Conservation (phyloP, 2,797 vertebrate genomes). For the Momotus momota region DNA sequence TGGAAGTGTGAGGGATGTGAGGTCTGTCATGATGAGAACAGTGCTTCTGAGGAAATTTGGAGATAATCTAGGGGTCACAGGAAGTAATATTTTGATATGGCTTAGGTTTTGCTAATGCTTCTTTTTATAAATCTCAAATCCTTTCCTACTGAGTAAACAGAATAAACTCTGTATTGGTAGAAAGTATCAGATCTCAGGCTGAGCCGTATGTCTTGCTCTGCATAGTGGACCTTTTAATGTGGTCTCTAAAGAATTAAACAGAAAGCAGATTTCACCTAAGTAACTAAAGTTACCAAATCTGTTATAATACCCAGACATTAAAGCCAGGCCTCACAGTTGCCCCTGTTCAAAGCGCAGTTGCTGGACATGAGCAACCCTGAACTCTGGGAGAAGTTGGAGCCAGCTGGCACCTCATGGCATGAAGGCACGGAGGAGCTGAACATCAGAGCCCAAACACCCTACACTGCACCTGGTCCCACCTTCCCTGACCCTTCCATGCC, state of each 20-base stretch:
- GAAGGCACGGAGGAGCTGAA: not conserved
- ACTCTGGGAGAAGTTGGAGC: accelerated
- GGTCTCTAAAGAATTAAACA: not conserved
- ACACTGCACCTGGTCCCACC: not conserved
- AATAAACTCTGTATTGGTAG: not conserved
- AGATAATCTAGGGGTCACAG: not conserved
- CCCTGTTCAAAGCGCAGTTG: not conserved
- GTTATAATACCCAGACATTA: not conserved
- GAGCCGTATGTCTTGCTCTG: not conserved
- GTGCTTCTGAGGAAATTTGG: not conserved
- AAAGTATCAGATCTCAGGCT: not conserved
- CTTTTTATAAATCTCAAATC: not conserved
- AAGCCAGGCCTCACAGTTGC: not conserved
- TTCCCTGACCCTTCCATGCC: not conserved
- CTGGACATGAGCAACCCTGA: not conserved
- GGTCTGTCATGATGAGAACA: not conserved
- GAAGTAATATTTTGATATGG: not conserved
- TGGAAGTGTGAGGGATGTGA: not conserved
- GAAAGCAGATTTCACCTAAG: not conserved
- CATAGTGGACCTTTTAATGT: not conserved
- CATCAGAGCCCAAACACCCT: not conserved
- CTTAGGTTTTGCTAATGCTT: not conserved
- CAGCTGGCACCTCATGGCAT: accelerated
- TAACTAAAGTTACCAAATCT: not conserved
- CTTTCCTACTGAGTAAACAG: not conserved